These are phyloP conservation scores for Helicorthomorpha holstii DNA, from an alignment of 1,140 invertebrate species.

Conservation along the genomic window DNA sequence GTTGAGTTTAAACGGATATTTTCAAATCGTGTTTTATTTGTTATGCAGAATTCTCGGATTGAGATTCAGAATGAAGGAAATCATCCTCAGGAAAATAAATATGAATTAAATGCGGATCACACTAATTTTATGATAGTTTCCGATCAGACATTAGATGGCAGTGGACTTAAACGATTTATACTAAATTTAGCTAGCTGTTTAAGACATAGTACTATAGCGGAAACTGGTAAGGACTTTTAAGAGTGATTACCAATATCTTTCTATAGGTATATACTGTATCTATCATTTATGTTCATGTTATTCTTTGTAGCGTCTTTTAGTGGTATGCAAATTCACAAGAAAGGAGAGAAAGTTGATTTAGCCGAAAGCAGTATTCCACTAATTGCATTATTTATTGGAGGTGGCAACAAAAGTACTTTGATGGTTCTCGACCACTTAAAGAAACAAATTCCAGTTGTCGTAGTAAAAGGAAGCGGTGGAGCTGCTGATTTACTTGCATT, in stretches of 20 bases:
- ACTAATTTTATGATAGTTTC: constrained; percentile 4
- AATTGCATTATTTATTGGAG: constrained; percentile 27
- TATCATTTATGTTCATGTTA: neutral
- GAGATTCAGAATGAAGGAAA: constrained; percentile 7
- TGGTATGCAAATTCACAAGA: neutral
- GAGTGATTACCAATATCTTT: too few relatives aligned
- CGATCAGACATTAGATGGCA: neutral
- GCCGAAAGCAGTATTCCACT: constrained; percentile 20
- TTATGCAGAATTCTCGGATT: neutral
- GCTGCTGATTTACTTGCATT: constrained; percentile 28
- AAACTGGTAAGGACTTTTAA: neutral
- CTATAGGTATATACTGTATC: constrained; percentile 1
- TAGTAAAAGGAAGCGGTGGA: constrained; percentile 27
- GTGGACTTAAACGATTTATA: neutral
- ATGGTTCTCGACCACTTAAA: constrained; percentile 25
- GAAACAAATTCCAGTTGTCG: constrained; percentile 26
- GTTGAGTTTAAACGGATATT: too few relatives aligned
- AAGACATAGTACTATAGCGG: neutral
- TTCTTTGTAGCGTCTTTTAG: neutral
- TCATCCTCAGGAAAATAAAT: neutral
- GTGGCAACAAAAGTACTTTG: constrained; percentile 23
- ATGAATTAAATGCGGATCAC: constrained; percentile 9
- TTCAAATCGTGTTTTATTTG: neutral
- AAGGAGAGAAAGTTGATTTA: constrained; percentile 6
- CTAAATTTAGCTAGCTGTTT: neutral